phyloP scores from a whole-genome alignment of 2,797 vertebrate species.

The Gymnodraco acuticeps region DNA sequence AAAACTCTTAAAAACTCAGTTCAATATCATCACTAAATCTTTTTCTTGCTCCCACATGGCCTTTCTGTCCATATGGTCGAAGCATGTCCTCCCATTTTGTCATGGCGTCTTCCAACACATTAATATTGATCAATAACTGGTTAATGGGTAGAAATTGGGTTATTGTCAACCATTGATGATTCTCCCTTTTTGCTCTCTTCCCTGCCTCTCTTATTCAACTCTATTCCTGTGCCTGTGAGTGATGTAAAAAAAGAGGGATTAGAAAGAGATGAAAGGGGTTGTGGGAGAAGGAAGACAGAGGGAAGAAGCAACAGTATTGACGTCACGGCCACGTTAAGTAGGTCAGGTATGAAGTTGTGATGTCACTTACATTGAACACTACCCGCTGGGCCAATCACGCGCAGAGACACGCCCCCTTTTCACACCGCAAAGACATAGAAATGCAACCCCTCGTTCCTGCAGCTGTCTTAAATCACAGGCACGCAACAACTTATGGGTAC shows the following conservation, averaged over 20 bases:
- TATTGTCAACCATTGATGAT: constrained; percentile 51
- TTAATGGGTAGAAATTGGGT: constrained; percentile 72
- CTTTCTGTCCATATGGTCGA: constrained; percentile 52
- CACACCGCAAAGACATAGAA: constrained; percentile 38
- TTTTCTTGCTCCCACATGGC: constrained; percentile 1
- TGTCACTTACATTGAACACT: constrained; percentile 67
- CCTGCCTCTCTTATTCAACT: constrained; percentile 11
- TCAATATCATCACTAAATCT: not conserved
- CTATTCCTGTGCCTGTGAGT: not conserved
- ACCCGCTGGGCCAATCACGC: constrained; percentile 59
- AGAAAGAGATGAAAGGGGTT: not conserved
- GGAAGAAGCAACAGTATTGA: constrained; percentile 61
- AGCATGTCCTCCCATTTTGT: constrained; percentile 48
- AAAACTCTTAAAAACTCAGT: not conserved
- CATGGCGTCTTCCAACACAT: constrained; percentile 54
- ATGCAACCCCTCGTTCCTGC: constrained; percentile 44
- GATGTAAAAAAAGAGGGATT: not conserved
- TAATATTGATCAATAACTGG: constrained; percentile 68
- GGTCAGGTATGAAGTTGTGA: constrained; percentile 80
- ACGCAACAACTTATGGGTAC: constrained; percentile 17
- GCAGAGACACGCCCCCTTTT: constrained; percentile 50
- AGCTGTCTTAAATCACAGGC: constrained; percentile 63
- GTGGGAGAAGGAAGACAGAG: constrained; percentile 2
- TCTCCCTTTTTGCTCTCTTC: constrained; percentile 28
- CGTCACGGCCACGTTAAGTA: constrained; percentile 78